phyloP scores from a whole-genome alignment of 2,113 vertebrate genomes.

The Rhynchopsitta pachyrhyncha region DNA sequence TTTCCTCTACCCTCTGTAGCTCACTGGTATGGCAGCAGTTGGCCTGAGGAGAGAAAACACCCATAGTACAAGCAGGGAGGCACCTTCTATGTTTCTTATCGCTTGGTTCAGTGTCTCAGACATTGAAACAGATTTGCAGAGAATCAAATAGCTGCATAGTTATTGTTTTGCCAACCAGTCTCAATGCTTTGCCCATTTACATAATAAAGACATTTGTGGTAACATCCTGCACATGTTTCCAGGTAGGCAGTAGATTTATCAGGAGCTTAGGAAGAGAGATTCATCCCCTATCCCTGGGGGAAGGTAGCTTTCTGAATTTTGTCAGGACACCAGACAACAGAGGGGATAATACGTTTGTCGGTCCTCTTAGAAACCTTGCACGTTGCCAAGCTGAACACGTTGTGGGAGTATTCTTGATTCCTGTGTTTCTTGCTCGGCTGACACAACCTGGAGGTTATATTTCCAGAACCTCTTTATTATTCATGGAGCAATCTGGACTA shows the following conservation, averaged over 20 bases:
- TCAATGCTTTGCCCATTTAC: not conserved
- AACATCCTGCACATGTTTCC: not conserved
- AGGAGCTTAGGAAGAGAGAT: not conserved
- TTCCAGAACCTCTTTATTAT: not conserved
- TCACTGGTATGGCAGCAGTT: not conserved
- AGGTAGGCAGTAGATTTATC: not conserved
- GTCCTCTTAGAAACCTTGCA: not conserved
- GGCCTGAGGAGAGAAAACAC: not conserved
- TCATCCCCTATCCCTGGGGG: not conserved
- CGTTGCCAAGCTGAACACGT: not conserved
- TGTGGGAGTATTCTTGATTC: not conserved
- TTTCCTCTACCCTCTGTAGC: not conserved
- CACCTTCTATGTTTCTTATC: not conserved
- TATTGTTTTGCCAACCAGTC: not conserved
- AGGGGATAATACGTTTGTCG: not conserved
- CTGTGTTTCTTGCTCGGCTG: not conserved
- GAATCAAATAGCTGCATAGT: not conserved
- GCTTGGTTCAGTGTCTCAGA: not conserved
- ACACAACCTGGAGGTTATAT: not conserved
- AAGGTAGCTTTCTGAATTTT: not conserved
- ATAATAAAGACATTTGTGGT: not conserved
- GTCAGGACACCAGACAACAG: not conserved
- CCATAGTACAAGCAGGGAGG: accelerated
- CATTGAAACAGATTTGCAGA: not conserved
- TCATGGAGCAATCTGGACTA: not conserved